Conservation (phyloP, 2,888 invertebrate species). For the Heliothis peltigera region DNA sequence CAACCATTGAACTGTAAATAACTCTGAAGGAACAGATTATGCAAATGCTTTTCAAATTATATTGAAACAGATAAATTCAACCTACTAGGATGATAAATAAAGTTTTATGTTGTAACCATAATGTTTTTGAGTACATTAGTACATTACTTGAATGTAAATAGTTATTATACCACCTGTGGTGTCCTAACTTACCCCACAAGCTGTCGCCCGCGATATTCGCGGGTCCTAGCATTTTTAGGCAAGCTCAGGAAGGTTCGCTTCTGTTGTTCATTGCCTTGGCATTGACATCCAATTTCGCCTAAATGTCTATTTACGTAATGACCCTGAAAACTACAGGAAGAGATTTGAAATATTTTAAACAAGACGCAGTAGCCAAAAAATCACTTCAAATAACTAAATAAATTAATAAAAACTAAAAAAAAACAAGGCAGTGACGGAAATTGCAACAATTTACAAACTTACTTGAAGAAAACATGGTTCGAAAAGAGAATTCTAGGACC, state of each 20-base stretch:
- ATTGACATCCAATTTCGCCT: conserved; percentile 75
- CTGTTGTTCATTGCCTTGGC: conserved; percentile 72
- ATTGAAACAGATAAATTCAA: neutral
- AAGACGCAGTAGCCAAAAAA: neutral
- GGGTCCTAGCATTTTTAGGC: conserved; percentile 85
- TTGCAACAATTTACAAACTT: conserved; percentile 32
- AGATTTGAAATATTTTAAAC: conserved; percentile 20
- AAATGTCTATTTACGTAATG: conserved; percentile 84
- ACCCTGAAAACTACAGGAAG: conserved; percentile 86
- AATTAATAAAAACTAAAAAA: neutral
- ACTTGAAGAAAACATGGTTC: conserved; percentile 69
- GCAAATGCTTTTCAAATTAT: conserved; percentile 32
- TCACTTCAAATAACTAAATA: neutral
- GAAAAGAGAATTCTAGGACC: conserved; percentile 62
- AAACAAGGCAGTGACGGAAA: neutral
- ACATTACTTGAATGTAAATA: neutral
- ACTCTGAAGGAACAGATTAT: conserved; percentile 23
- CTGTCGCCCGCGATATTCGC: conserved; percentile 93
- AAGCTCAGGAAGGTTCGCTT: conserved; percentile 81
- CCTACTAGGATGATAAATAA: neutral
- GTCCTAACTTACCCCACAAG: conserved; percentile 91
- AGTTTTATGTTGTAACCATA: no score
- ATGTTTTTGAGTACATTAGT: no score
- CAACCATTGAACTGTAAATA: conserved; percentile 38
- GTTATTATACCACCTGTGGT: conserved; percentile 3